Conservation (phyloP, 1,140 invertebrate genomes). For the Lordiphosa collinella region DNA sequence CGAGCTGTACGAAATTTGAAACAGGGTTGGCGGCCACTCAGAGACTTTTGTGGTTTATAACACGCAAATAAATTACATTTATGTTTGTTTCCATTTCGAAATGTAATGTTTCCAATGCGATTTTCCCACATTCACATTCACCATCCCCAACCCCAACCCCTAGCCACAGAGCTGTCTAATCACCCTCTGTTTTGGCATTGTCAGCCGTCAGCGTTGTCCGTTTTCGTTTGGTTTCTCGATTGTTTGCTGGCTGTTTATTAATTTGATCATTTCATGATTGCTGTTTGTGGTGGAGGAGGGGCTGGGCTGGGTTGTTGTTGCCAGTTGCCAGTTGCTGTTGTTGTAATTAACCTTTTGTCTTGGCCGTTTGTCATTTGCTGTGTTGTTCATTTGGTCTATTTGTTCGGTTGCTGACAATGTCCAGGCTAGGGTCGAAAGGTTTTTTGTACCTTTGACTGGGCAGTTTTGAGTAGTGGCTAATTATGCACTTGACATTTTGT, state of each 20-base stretch:
- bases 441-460: conserved; percentile 43
- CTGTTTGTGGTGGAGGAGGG: conserved; percentile 11
- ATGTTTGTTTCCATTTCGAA: conserved; percentile 62
- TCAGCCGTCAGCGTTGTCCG: conserved; percentile 12
- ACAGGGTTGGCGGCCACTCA: conserved; percentile 18
- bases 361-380: conserved; percentile 29
- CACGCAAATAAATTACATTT: conserved; percentile 76
- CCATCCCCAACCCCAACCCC: neutral
- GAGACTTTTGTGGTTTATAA: conserved; percentile 68
- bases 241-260: conserved; percentile 69
- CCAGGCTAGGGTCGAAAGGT: conserved; percentile 5
- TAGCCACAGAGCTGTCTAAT: conserved; percentile 23
- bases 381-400: conserved; percentile 34
- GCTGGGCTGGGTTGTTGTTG: conserved; percentile 27
- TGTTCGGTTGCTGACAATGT: conserved; percentile 8
- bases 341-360: conserved; percentile 77
- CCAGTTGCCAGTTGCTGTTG: conserved; percentile 31
- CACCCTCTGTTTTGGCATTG: conserved; percentile 25
- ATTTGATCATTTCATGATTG: conserved; percentile 75
- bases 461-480: conserved; percentile 45
- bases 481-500: conserved; percentile 70
- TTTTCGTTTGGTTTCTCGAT: conserved; percentile 37
- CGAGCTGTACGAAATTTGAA: conserved; percentile 59
- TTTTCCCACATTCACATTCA: conserved; percentile 50
- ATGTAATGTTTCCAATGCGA: conserved; percentile 55